phyloP scores from a whole-genome alignment of 2,797 vertebrate species.

The Smutsia gigantea region DNA sequence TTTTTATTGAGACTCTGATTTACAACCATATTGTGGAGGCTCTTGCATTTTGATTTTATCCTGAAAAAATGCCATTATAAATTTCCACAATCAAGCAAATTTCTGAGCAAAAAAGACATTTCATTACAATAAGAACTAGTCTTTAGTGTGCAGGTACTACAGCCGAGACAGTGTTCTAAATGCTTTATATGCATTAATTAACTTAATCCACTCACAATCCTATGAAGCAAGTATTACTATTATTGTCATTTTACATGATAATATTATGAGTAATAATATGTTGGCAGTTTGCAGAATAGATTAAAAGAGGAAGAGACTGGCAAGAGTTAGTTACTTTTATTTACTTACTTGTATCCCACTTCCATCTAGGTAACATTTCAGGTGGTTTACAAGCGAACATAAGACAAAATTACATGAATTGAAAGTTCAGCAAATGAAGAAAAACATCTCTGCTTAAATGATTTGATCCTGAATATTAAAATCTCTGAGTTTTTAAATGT shows the following conservation, averaged over 20 bases:
- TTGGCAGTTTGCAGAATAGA: background rate
- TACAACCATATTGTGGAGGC: background rate
- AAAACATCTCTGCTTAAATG: background rate
- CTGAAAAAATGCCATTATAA: background rate
- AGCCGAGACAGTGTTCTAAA: background rate
- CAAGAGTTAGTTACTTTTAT: background rate
- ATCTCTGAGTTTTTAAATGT: background rate
- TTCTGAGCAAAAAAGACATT: background rate
- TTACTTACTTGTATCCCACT: background rate
- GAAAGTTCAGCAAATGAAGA: slow-evolving; percentile 36
- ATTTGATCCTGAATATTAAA: slow-evolving; percentile 31
- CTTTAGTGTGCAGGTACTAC: background rate
- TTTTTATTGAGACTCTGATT: slow-evolving; percentile 12
- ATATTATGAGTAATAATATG: background rate
- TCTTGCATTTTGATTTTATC: background rate
- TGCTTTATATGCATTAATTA: background rate
- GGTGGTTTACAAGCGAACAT: background rate
- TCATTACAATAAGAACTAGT: background rate
- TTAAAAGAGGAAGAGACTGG: background rate
- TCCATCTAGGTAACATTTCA: background rate
- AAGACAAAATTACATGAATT: background rate
- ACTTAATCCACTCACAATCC: background rate
- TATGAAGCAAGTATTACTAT: background rate
- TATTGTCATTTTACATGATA: background rate
- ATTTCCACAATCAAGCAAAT: background rate